Evolutionary conservation across 2,888 invertebrate genomes (phyloP).

Genomic region (Lochmaea capreae): DNA sequence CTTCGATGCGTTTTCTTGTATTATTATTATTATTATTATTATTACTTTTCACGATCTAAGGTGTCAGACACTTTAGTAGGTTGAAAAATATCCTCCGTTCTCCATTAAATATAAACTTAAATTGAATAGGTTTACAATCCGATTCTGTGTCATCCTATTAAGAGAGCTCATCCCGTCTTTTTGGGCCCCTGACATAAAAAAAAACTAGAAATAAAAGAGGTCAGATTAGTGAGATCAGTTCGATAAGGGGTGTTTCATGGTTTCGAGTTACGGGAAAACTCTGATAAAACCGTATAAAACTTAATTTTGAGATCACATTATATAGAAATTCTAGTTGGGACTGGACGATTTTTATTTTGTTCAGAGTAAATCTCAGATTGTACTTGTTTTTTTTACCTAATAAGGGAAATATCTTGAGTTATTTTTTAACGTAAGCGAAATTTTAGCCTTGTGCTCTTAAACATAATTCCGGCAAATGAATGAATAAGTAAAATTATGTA

Average conservation of each 20-base stretch:
- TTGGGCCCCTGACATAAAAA: constrained; percentile 58
- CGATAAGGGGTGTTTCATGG: constrained; percentile 54
- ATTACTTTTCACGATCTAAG: too few species aligned
- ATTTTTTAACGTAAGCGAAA: background rate
- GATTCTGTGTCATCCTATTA: constrained; percentile 53
- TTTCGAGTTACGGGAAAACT: constrained; percentile 15
- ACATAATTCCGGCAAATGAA: background rate
- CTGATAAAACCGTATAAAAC: constrained; percentile 22
- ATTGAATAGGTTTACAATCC: background rate
- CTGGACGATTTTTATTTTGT: constrained; percentile 1
- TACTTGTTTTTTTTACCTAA: too few species aligned
- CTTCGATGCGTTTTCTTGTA: too few species aligned
- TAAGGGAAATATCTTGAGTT: background rate
- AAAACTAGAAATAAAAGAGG: constrained; percentile 62
- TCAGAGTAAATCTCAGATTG: constrained; percentile 3
- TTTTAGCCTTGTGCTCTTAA: background rate
- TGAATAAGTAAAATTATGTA: background rate
- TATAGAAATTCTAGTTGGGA: constrained; percentile 22
- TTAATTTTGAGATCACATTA: constrained; percentile 24
- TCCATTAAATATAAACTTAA: background rate
- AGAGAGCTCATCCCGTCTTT: constrained; percentile 60
- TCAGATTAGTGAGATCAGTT: constrained; percentile 61
- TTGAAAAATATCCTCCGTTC: background rate
- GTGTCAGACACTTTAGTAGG: too few species aligned
- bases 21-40: too few species aligned